Base-by-base conservation (phyloP, 2,888 invertebrate species). In the Lacanobia oleracea region DNA sequence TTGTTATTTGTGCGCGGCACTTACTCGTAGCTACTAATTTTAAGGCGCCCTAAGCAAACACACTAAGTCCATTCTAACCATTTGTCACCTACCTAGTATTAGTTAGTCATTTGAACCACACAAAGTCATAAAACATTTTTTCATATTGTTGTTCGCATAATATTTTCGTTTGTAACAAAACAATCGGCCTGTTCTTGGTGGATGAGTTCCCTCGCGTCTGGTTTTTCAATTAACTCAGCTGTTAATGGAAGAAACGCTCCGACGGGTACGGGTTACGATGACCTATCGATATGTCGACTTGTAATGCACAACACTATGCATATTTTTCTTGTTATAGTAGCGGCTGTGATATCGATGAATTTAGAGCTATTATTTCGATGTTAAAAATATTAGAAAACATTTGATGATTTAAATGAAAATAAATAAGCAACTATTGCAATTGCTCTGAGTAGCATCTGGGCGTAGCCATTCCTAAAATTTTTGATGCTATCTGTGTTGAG, bases 171-270 rank as follows among this genome's bases (percentile, higher is more conserved):
- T 80, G 75, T 75, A 66, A 81, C 70, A 75, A 80, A 83, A 83
- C 87, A 87, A 87, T 81, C 64, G 75, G 72, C 23, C 75, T 64
- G 75, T 69, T 79, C 79, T 73, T 74, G 72, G 76, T 75, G 79
- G 67, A 73, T 86, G 85, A 73, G 72, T 77, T 64, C 70, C 67
- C 84, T 77, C 71, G 74, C 83, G 76, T 64, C 68, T 67, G 78
- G 82, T 82, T 86, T 89, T 89, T 81, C 87, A 89, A 89, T 89
- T 89, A 89, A 89, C 86, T 82, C 82, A 21, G 65, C 68, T 70
- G 67, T 82, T 87, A 88, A 89, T 89, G 87, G 82, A 85, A 81
- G 86, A 71, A 77, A 78, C 88, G 89, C 82, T 89, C 78, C 70
- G 82, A 43, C 77, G 82, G 33, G 73, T 81, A 54, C 73, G 70